Evolutionary conservation across 1,140 invertebrate genomes (phyloP), one percentile per base, ranked within the genome.

Genomic region (Saxidomus purpurata): DNA sequence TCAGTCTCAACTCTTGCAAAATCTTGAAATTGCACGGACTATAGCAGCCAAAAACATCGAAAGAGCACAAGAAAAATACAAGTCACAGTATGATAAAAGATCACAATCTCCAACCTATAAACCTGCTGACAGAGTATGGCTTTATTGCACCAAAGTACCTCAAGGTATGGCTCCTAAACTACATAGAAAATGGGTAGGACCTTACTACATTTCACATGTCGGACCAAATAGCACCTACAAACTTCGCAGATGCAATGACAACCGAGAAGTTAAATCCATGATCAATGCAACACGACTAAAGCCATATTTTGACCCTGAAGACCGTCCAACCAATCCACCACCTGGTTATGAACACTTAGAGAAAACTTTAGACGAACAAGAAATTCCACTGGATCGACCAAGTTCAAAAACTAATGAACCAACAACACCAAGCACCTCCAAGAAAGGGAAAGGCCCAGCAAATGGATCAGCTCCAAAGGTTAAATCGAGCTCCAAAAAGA

Each of bases 221-320:
- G 79, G 52, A 34, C 52, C 52, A n/a, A 63, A 82, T 17, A 15
- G 11, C 40, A 63, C 79, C 1, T 82, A 63, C 59, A 61, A 82
- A 38, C 11, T 82, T 6, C 9, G 55, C 9, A 9, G 38, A 17
- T 61, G 28, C 6, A 63, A 19, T 13, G 19, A 15, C 15, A 61
- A 82, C 36, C 61, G 38, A 19, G 55, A 28, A 9, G 36, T 63
- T 2, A 82, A 82, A 52, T 8, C 47, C 9, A 22, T 63, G 34
- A 49, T 82, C 3, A 61, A 82, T 82, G 28, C 79, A 0, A 61
- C 13, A 1, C n/a, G 79, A 36, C 15, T 82, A 19, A 82, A 82
- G 25, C 55, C 47, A n/a, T 82, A 82, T 40, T 19, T 31, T 13
- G 34, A 63, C n/a, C 79, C 55, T 4, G 9, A 9, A 22, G 55